phyloP scores from a whole-genome alignment of 2,888 invertebrate genomes.

The Antheraea yamamai region DNA sequence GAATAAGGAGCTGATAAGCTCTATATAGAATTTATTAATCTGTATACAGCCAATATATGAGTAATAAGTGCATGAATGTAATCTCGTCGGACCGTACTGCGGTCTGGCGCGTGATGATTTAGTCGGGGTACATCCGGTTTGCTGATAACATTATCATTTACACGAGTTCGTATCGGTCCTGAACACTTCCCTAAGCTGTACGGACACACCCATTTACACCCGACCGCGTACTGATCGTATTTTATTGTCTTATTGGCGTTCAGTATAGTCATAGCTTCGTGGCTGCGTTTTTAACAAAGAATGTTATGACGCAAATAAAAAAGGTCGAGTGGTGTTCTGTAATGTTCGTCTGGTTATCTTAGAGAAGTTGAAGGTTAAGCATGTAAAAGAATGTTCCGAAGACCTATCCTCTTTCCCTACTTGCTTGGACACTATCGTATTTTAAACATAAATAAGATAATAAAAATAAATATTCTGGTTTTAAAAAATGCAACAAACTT shows the following conservation, averaged over 20 bases:
- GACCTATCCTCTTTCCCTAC: not conserved
- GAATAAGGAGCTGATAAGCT: not conserved
- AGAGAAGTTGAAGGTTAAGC: not conserved
- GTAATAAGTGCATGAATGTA: not conserved
- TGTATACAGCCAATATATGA: not conserved
- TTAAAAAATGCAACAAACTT: not conserved
- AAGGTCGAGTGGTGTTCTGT: not conserved
- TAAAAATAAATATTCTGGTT: not conserved
- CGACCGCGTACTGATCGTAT: not conserved
- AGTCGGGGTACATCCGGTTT: constrained; percentile 13
- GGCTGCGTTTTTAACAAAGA: too few relatives aligned
- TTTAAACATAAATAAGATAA: not conserved
- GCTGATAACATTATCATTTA: constrained; percentile 15
- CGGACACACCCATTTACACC: constrained; percentile 8
- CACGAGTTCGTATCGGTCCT: constrained; percentile 6
- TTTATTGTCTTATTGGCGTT: not conserved
- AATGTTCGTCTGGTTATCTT: not conserved
- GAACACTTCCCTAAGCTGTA: constrained; percentile 7
- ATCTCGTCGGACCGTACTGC: not conserved
- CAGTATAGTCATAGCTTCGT: not conserved
- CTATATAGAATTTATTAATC: not conserved
- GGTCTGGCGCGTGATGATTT: constrained; percentile 11
- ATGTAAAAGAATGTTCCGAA: not conserved
- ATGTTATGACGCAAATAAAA: not conserved
- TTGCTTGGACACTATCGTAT: not conserved